phyloP scores from a whole-genome alignment of 2,797 vertebrate species.

The Sebastes variabilis region DNA sequence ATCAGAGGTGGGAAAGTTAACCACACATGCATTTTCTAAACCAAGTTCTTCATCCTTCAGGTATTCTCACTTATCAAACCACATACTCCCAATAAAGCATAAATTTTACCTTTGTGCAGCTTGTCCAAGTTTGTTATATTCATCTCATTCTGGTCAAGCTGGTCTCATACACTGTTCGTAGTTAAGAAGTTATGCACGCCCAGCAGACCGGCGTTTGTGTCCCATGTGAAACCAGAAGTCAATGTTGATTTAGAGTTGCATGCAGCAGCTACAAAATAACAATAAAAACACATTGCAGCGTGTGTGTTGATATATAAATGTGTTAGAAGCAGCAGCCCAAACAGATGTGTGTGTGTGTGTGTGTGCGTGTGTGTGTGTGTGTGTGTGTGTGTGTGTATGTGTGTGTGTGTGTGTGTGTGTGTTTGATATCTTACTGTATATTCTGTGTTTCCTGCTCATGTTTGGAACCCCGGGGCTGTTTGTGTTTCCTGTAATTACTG shows the following conservation, averaged over 20 bases:
- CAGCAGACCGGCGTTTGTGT: too few relatives aligned
- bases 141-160: background rate
- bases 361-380: accelerated
- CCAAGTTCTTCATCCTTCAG: background rate
- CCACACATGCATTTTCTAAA: background rate
- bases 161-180: too few relatives aligned
- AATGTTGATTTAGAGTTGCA: too few relatives aligned
- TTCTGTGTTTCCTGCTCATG: background rate
- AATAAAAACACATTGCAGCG: too few relatives aligned
- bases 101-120: background rate
- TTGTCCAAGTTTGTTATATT: background rate
- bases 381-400: accelerated
- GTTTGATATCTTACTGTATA: background rate
- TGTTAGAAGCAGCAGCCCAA: too few relatives aligned
- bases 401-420: background rate
- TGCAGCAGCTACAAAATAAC: too few relatives aligned
- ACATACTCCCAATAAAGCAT: background rate
- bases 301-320: too few relatives aligned
- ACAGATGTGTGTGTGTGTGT: accelerated
- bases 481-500: background rate
- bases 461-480: background rate
- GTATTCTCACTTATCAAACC: background rate
- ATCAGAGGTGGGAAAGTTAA: background rate
- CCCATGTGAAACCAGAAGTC: too few relatives aligned
- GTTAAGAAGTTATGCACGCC: too few relatives aligned